Conservation (phyloP, 2,113 vertebrate genomes). For the Podarcis raffonei region DNA sequence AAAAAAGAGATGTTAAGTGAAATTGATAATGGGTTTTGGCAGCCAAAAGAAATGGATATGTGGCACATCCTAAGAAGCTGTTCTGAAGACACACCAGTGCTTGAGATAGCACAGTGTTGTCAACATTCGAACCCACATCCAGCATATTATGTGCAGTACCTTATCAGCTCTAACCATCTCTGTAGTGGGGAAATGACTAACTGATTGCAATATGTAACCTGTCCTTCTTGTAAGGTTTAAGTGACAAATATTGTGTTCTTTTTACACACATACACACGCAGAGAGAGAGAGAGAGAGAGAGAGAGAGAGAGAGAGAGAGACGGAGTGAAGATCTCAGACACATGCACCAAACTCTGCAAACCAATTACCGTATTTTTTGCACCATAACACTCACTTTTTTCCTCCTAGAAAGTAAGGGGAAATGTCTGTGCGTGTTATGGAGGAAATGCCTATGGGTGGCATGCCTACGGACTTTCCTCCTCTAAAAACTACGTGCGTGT, state of each 20-base stretch:
- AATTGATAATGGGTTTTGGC: conserved; percentile 24
- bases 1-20: too few species aligned
- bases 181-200: background rate
- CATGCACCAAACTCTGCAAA: background rate
- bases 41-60: conserved; percentile 29
- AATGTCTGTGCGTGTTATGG: too few species aligned
- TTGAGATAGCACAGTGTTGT: background rate
- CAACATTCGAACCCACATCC: background rate
- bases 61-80: background rate
- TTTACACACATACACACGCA: background rate
- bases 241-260: background rate
- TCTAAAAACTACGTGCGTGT: too few species aligned
- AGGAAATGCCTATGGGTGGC: too few species aligned
- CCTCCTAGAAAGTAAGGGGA: too few species aligned
- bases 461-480: too few species aligned
- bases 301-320: too few species aligned
- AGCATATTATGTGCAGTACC: background rate
- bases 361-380: too few species aligned
- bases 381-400: too few species aligned
- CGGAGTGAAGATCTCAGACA: background rate
- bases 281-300: too few species aligned
- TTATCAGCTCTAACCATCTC: background rate
- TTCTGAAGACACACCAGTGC: background rate
- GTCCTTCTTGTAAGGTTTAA: background rate
- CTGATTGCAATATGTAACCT: background rate